Evolutionary conservation across 2,113 vertebrate species (phyloP).

Genomic region (Cyanistes caeruleus): DNA sequence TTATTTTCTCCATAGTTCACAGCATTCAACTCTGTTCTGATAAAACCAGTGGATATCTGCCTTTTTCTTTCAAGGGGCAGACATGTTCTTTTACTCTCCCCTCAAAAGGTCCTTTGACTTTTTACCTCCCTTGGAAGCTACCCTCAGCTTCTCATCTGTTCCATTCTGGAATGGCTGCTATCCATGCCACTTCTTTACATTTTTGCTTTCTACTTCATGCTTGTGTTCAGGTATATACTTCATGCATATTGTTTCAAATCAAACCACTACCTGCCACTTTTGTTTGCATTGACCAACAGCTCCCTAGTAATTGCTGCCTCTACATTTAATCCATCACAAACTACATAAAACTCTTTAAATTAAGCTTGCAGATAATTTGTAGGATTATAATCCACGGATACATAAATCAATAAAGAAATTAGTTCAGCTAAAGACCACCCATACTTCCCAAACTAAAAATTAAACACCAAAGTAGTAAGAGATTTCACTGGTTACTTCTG

Average conservation of each 20-base stretch:
- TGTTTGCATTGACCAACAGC: neutral
- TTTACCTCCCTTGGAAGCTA: neutral
- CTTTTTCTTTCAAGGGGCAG: neutral
- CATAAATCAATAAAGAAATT: neutral
- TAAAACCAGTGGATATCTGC: neutral
- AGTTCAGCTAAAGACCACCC: neutral
- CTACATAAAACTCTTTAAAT: neutral
- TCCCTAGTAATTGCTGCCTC: neutral
- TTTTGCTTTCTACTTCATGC: neutral
- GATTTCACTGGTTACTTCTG: neutral
- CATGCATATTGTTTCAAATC: neutral
- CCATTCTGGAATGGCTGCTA: neutral
- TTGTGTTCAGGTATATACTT: neutral
- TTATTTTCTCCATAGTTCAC: neutral
- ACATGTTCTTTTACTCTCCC: neutral
- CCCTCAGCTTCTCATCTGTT: neutral
- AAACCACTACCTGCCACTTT: neutral
- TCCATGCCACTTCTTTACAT: neutral
- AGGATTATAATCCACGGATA: neutral
- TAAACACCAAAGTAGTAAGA: neutral
- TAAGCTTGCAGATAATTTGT: neutral
- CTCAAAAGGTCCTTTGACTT: neutral
- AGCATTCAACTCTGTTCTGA: neutral
- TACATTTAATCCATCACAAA: neutral
- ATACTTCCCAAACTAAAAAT: neutral